phyloP scores from a whole-genome alignment of 2,888 invertebrate species.

The Tetranychus piercei region DNA sequence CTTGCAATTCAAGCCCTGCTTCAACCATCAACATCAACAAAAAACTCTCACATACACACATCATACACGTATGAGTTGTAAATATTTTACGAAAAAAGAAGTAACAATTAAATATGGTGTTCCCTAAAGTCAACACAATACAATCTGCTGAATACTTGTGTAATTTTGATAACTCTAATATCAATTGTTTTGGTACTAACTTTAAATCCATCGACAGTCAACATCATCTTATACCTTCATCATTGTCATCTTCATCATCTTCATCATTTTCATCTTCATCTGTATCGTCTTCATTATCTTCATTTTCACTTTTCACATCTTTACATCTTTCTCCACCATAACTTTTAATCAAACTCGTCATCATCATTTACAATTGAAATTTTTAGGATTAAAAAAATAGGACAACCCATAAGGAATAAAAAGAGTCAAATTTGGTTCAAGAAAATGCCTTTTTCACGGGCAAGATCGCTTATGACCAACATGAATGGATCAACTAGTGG shows the following conservation, averaged over 20 bases:
- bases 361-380: not conserved
- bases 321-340: no score
- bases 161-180: no score
- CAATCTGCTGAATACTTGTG: no score
- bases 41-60: no score
- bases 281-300: not conserved
- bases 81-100: no score
- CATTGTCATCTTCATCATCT: not conserved
- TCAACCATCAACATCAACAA: no score
- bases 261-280: not conserved
- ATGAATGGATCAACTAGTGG: constrained; percentile 33
- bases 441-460: constrained; percentile 35
- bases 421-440: not conserved
- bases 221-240: not conserved
- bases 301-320: not conserved
- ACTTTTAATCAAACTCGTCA: no score
- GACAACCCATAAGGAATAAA: not conserved
- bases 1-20: no score
- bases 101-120: no score
- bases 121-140: no score
- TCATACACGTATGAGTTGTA: no score
- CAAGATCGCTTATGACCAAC: constrained; percentile 34
- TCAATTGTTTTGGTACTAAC: not conserved
- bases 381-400: not conserved
- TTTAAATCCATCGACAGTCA: not conserved